Percentiles rank a stretch among this genome's conserved stretches.
Evolutionary conservation across 2,113 vertebrate species (phyloP).

Genomic region (Aegypius monachus): DNA sequence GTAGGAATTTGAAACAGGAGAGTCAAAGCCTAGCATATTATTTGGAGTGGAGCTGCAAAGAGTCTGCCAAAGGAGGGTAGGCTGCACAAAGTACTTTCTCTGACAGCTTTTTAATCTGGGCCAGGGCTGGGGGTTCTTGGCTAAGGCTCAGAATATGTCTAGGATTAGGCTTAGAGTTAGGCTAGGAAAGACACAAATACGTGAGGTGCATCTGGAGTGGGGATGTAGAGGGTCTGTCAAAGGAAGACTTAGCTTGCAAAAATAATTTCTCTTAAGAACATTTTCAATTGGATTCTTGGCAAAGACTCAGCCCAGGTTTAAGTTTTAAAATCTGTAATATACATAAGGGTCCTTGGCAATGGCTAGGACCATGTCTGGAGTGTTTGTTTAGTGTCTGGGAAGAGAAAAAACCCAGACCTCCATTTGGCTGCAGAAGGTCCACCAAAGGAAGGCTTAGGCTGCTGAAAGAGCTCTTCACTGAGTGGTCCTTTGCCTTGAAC

Average conservation of each 20-base stretch:
- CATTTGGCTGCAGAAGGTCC: background rate
- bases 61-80: background rate
- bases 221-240: background rate
- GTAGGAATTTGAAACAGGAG: background rate
- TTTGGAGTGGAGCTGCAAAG: background rate
- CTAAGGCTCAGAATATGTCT: background rate
- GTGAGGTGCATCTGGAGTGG: background rate
- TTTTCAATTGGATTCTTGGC: background rate
- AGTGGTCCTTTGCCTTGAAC: background rate
- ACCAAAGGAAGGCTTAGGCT: background rate
- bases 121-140: background rate
- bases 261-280: background rate
- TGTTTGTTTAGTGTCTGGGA: background rate
- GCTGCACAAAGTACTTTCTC: background rate
- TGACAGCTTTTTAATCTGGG: background rate
- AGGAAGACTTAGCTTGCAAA: background rate
- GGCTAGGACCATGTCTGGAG: background rate
- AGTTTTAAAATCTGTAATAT: background rate
- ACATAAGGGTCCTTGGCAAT: background rate
- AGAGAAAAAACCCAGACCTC: background rate
- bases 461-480: background rate
- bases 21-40: background rate
- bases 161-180: background rate
- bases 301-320: background rate
- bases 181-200: background rate